These are phyloP conservation scores for Condylostylus longicornis DNA, from an alignment of 1,140 invertebrate species.

Conservation along the genomic window DNA sequence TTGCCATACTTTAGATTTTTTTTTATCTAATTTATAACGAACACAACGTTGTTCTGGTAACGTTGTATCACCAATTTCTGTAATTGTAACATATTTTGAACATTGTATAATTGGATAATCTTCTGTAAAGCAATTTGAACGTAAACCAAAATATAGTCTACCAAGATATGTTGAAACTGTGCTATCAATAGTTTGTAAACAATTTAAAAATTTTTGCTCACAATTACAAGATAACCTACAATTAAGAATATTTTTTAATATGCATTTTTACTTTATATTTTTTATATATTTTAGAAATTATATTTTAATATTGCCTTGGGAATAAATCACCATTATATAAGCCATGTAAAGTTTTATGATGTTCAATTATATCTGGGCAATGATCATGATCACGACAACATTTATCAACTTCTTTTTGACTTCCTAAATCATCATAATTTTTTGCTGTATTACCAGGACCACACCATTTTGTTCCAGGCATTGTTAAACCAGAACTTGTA, in stretches of 20 bases:
- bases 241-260: slow-evolving; percentile 19
- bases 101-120: slow-evolving; percentile 46
- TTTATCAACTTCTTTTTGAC: slow-evolving; percentile 45
- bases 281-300: slow-evolving; percentile 22
- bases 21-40: slow-evolving; percentile 37
- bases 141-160: slow-evolving; percentile 48
- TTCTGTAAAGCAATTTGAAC: slow-evolving; percentile 48
- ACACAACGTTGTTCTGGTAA: slow-evolving; percentile 34
- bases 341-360: slow-evolving; percentile 38
- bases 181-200: slow-evolving; percentile 39
- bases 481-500: slow-evolving; percentile 20
- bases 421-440: slow-evolving; percentile 52
- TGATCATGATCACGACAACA: slow-evolving; percentile 67
- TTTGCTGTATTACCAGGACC: slow-evolving; percentile 57
- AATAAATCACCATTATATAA: slow-evolving; percentile 46
- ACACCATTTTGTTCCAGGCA: slow-evolving; percentile 47
- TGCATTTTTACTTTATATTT: slow-evolving; percentile 6
- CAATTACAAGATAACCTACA: slow-evolving; percentile 45
- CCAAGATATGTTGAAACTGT: slow-evolving; percentile 40
- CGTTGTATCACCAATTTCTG: too few species aligned
- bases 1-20: slow-evolving; percentile 35
- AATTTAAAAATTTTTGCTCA: slow-evolving; percentile 50
- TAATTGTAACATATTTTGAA: slow-evolving; percentile 28
- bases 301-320: slow-evolving; percentile 33
- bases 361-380: slow-evolving; percentile 47